A percentile compares a stretch with the other conserved stretches of the same genome.
phyloP scores from a whole-genome alignment of 2,888 invertebrate genomes.

The Ennomos quercinarius region DNA sequence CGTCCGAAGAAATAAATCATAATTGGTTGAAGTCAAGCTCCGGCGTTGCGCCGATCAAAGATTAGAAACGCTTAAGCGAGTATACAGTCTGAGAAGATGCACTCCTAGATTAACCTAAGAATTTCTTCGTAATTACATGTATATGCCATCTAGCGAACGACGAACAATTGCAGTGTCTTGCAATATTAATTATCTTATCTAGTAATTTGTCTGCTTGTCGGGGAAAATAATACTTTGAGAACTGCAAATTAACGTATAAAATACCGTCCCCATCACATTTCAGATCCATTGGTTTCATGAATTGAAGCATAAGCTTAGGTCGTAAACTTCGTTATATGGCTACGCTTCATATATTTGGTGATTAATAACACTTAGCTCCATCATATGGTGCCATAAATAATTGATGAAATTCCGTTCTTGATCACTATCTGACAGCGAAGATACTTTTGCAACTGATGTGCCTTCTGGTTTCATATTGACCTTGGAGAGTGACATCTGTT shows the following conservation, averaged over 20 bases:
- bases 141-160: conserved; percentile 27
- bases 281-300: background rate
- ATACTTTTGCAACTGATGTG: conserved; percentile 30
- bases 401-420: conserved; percentile 25
- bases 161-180: conserved; percentile 48
- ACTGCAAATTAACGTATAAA: conserved; percentile 3
- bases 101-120: conserved; percentile 52
- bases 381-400: conserved; percentile 31
- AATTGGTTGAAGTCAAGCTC: conserved; percentile 43
- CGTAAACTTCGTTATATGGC: conserved; percentile 26
- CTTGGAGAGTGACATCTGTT: conserved; percentile 34
- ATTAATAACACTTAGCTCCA: conserved; percentile 32
- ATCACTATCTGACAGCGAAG: conserved; percentile 26
- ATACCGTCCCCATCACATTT: conserved; percentile 1
- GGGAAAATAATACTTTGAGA: conserved; percentile 2
- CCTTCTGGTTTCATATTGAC: conserved; percentile 18
- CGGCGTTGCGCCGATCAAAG: conserved; percentile 50
- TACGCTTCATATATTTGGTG: conserved; percentile 34
- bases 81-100: conserved; percentile 53
- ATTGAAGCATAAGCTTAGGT: background rate
- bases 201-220: conserved; percentile 12
- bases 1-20: conserved; percentile 51
- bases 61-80: conserved; percentile 57
- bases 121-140: conserved; percentile 54
- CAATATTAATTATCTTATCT: conserved; percentile 48